Evolutionary conservation across 2,113 vertebrate species (phyloP).

Genomic region (Myiopsitta monachus): DNA sequence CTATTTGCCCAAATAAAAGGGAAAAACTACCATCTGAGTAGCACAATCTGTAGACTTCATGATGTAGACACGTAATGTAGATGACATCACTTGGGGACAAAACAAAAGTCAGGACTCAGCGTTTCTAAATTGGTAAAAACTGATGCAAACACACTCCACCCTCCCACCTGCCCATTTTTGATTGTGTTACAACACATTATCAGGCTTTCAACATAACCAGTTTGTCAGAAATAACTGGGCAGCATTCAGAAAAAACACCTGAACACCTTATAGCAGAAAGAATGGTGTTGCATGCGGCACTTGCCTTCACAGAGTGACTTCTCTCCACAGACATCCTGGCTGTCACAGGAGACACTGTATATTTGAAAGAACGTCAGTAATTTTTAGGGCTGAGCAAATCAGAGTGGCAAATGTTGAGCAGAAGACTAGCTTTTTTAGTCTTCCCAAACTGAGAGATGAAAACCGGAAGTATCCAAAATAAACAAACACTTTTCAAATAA

Average conservation of each 20-base stretch:
- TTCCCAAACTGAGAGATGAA: neutral
- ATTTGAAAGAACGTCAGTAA: neutral
- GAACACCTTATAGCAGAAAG: neutral
- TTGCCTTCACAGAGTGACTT: neutral
- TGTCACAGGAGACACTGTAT: neutral
- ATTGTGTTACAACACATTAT: neutral
- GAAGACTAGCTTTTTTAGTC: neutral
- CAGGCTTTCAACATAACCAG: neutral
- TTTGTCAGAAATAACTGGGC: neutral
- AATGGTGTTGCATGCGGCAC: neutral
- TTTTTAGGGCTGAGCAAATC: neutral
- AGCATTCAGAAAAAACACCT: neutral
- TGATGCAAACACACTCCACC: neutral
- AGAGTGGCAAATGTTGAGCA: neutral
- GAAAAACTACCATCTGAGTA: neutral
- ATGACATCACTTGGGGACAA: neutral
- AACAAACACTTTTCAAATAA: neutral
- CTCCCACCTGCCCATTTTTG: neutral
- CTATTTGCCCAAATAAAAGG: constrained; percentile 35
- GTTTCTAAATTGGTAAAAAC: neutral
- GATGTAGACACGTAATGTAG: neutral
- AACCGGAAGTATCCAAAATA: neutral
- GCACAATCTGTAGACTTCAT: neutral
- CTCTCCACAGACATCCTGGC: neutral
- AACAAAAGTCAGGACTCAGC: neutral